A percentile compares a stretch with the other conserved stretches of the same genome.
These are phyloP conservation scores for Dinoponera quadriceps DNA, from an alignment of 1,140 invertebrate genomes.

Conservation along the genomic window DNA sequence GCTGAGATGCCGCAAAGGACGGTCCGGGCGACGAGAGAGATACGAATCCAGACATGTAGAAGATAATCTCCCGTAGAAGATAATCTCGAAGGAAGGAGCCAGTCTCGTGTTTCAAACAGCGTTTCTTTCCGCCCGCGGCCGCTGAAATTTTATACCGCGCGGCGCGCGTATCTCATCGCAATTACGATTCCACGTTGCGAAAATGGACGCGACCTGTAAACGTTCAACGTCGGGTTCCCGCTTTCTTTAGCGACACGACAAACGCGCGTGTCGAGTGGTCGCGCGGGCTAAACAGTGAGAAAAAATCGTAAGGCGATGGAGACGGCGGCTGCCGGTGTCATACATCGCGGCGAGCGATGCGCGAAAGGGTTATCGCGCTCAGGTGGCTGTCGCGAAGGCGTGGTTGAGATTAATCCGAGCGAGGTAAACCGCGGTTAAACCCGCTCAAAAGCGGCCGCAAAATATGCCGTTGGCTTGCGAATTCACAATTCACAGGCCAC, in stretches of 20 bases:
- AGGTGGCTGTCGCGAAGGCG: conserved; percentile 63
- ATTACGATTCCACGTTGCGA: conserved; percentile 64
- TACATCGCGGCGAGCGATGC: conserved; percentile 62
- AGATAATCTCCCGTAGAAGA: conserved; percentile 49
- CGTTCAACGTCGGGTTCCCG: conserved; percentile 23
- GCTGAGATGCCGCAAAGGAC: conserved; percentile 37
- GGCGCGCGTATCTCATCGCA: conserved; percentile 45
- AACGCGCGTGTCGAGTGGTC: conserved; percentile 37
- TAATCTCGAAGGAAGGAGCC: conserved; percentile 57
- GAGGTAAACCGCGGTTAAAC: conserved; percentile 75
- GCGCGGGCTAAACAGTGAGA: not conserved
- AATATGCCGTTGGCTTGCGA: conserved; percentile 56
- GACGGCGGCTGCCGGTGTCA: conserved; percentile 37
- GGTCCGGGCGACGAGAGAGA: conserved; percentile 35
- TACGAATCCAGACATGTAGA: conserved; percentile 41
- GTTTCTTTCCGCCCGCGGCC: conserved; percentile 48
- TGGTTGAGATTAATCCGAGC: conserved; percentile 79
- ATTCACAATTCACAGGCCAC: conserved; percentile 65
- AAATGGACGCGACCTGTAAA: conserved; percentile 38
- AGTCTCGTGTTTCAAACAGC: conserved; percentile 48
- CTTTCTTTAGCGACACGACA: conserved; percentile 34
- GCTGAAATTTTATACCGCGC: conserved; percentile 60
- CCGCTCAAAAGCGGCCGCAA: conserved; percentile 75
- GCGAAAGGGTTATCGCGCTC: conserved; percentile 71
- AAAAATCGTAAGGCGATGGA: conserved; percentile 49